These are phyloP conservation scores for Spea bombifrons DNA, from an alignment of 2,113 vertebrate species.

Conservation along the genomic window DNA sequence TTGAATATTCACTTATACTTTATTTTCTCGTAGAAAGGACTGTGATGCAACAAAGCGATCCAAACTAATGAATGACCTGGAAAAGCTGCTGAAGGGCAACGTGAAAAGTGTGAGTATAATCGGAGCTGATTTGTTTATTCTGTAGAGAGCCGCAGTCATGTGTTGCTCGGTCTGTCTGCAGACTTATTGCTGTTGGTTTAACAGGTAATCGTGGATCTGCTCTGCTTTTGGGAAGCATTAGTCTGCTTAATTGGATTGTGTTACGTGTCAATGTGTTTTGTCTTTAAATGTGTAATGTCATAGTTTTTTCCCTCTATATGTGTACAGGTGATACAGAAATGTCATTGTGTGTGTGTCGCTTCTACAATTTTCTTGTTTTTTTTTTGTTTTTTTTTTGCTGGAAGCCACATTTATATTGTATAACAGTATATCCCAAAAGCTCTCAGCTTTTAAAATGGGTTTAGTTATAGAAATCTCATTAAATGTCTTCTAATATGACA, in stretches of 20 bases:
- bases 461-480: too few relatives aligned
- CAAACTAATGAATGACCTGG: constrained; percentile 81
- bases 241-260: constrained; percentile 14
- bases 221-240: not conserved
- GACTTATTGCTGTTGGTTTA: constrained; percentile 15
- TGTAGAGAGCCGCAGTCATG: not conserved
- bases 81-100: constrained; percentile 82
- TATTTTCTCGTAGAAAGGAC: constrained; percentile 74
- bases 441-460: too few relatives aligned
- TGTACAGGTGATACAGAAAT: too few relatives aligned
- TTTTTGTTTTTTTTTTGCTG: not conserved
- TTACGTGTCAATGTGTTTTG: constrained; percentile 9
- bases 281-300: not conserved
- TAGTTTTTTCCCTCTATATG: too few relatives aligned
- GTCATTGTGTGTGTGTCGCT: too few relatives aligned
- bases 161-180: not conserved
- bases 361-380: not conserved
- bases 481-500: too few relatives aligned
- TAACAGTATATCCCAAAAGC: too few relatives aligned
- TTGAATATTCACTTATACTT: not conserved
- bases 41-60: constrained; percentile 73
- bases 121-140: not conserved
- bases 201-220: constrained; percentile 3
- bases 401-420: too few relatives aligned
- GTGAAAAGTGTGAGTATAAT: constrained; percentile 76